Conservation (phyloP, 2,797 vertebrate genomes). For the Chaunax sp. region DNA sequence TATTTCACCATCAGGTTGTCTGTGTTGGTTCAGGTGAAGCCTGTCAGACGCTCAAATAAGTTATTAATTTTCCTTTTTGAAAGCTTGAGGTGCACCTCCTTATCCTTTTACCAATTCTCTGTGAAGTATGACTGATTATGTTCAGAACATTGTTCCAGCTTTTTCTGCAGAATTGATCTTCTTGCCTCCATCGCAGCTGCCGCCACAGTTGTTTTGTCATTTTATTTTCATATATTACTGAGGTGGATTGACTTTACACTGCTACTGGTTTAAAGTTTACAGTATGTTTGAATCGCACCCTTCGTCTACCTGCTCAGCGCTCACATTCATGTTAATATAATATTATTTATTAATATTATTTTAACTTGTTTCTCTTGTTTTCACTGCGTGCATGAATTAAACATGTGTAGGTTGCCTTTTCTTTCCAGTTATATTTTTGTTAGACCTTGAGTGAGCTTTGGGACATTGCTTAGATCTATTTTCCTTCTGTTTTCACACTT, state of each 20-base stretch:
- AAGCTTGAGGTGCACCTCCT: conserved; percentile 59
- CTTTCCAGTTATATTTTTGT: not conserved
- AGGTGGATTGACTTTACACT: conserved; percentile 29
- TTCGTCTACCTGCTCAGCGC: not conserved
- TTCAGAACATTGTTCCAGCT: conserved; percentile 46
- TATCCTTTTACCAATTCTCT: conserved; percentile 58
- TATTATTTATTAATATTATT: too few species aligned
- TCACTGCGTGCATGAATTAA: conserved; percentile 6
- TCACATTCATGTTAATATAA: not conserved
- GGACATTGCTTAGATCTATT: not conserved
- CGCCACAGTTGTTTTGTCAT: conserved; percentile 34
- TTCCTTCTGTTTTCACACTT: conserved; percentile 13
- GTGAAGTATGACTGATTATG: conserved; percentile 59
- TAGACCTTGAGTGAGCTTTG: not conserved
- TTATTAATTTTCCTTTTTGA: conserved; percentile 69
- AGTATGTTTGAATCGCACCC: conserved; percentile 7
- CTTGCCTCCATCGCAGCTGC: conserved; percentile 4
- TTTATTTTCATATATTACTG: conserved; percentile 38
- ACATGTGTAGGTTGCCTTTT: conserved; percentile 5
- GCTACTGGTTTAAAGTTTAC: conserved; percentile 41
- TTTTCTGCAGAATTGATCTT: conserved; percentile 55
- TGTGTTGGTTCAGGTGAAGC: conserved; percentile 39
- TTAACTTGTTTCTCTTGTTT: not conserved
- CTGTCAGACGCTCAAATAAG: conserved; percentile 61
- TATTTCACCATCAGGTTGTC: conserved; percentile 53